Percentiles rank a stretch among this genome's conserved stretches.
Conservation (phyloP, 2,797 vertebrate genomes). For the Lophius americanus region DNA sequence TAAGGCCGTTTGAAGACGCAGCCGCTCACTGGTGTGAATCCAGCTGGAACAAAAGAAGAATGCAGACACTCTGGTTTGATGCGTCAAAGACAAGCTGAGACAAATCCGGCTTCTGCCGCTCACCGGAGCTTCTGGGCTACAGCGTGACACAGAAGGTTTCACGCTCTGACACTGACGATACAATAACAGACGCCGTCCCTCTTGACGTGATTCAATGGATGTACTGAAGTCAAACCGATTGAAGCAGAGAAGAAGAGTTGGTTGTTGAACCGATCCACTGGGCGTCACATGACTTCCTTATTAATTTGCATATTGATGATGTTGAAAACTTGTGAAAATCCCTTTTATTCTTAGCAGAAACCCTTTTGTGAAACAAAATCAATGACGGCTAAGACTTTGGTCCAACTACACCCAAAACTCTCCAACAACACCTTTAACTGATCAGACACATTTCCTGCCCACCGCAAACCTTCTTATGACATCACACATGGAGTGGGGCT, state of each 20-base stretch:
- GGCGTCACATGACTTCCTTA: not conserved
- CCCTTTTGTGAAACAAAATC: not conserved
- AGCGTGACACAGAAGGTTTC: not conserved
- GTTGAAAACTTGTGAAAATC: slow-evolving; percentile 1
- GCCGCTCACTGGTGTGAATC: slow-evolving; percentile 5
- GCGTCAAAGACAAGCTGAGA: slow-evolving; percentile 47
- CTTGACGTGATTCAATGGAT: not conserved
- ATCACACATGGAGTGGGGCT: slow-evolving; percentile 9
- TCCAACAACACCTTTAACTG: slow-evolving; percentile 12
- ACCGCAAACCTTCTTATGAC: slow-evolving; percentile 7
- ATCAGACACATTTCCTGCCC: not conserved
- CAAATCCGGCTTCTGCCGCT: slow-evolving; percentile 19
- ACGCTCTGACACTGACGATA: slow-evolving; percentile 17
- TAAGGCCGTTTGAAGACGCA: not conserved
- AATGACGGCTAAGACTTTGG: slow-evolving; percentile 18
- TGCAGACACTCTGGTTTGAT: slow-evolving; percentile 18
- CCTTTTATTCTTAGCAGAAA: slow-evolving; percentile 45
- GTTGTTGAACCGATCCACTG: not conserved
- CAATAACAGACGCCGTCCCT: slow-evolving; percentile 25
- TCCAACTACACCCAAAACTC: slow-evolving; percentile 40
- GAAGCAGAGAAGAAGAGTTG: not conserved
- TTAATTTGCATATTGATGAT: slow-evolving; percentile 1
- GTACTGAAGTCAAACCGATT: not conserved
- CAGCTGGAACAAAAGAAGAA: slow-evolving; percentile 26
- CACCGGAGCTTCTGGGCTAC: slow-evolving; percentile 38